phyloP scores from a whole-genome alignment of 2,113 vertebrate genomes.

The Pyrgilauda ruficollis region DNA sequence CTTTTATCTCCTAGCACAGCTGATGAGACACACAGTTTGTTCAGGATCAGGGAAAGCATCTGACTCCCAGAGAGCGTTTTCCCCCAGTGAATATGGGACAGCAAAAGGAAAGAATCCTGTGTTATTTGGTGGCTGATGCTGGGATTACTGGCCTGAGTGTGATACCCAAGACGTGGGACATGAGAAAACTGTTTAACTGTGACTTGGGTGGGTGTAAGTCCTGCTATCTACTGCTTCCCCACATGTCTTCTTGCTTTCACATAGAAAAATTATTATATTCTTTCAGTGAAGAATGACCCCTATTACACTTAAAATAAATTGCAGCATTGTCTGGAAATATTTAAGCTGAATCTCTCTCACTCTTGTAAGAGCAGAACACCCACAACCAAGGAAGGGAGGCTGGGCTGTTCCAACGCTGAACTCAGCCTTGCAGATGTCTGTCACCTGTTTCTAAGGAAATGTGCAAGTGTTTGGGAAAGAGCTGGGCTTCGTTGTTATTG shows the following conservation, averaged over 20 bases:
- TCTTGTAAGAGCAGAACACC: constrained; percentile 55
- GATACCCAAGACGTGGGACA: not conserved
- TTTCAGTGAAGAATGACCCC: constrained; percentile 45
- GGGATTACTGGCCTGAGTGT: not conserved
- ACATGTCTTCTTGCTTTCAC: constrained; percentile 4
- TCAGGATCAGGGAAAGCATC: not conserved
- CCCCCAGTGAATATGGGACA: not conserved
- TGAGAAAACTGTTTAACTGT: not conserved
- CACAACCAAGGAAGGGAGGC: constrained; percentile 45
- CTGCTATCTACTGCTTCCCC: not conserved
- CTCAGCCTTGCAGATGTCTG: constrained; percentile 61
- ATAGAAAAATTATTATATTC: constrained; percentile 31
- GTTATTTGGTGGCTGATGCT: not conserved
- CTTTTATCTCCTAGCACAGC: not conserved
- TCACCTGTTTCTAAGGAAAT: constrained; percentile 70
- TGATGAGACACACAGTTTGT: not conserved
- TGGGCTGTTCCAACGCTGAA: constrained; percentile 21
- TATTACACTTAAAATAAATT: constrained; percentile 40
- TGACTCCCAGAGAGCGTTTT: not conserved
- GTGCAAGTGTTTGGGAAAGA: constrained; percentile 60
- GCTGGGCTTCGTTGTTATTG: constrained; percentile 44
- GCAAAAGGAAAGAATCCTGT: not conserved
- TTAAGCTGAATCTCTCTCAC: constrained; percentile 42
- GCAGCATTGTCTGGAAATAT: constrained; percentile 59
- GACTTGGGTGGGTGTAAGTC: not conserved